Evolutionary conservation across 2,797 vertebrate genomes (phyloP).

Genomic region (Sphaeramia orbicularis): DNA sequence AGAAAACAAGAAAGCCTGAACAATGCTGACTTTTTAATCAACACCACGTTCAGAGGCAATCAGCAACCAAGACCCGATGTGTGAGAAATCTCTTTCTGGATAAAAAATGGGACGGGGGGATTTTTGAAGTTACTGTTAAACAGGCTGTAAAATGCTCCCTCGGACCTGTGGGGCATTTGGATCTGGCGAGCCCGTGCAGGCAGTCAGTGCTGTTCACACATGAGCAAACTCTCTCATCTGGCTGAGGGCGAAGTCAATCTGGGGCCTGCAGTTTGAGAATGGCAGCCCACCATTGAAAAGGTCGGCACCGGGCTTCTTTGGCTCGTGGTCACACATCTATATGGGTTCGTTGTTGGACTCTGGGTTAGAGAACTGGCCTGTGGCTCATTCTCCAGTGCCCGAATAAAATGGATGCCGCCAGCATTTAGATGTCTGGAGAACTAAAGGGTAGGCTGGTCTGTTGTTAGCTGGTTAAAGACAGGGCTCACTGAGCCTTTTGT

Average conservation of each 20-base stretch:
- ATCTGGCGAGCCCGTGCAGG: conserved; percentile 55
- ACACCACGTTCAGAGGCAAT: conserved; percentile 76
- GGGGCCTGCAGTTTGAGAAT: conserved; percentile 56
- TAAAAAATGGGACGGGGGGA: conserved; percentile 37
- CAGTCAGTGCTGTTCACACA: conserved; percentile 75
- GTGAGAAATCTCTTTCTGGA: conserved; percentile 70
- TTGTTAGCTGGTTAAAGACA: conserved; percentile 65
- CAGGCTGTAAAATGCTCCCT: conserved; percentile 82
- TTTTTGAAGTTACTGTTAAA: conserved; percentile 80
- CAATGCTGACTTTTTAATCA: conserved; percentile 83
- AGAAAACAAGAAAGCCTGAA: conserved; percentile 80
- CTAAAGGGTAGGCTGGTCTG: conserved; percentile 50
- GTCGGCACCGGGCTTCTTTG: conserved; percentile 49
- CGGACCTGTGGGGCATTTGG: conserved; percentile 68
- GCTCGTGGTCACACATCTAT: conserved; percentile 56
- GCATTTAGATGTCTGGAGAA: conserved; percentile 57
- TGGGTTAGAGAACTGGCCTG: conserved; percentile 49
- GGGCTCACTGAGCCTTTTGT: conserved; percentile 71
- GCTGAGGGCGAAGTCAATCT: conserved; percentile 72
- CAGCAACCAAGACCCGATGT: conserved; percentile 64
- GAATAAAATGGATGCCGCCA: conserved; percentile 37
- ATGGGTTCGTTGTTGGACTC: conserved; percentile 25
- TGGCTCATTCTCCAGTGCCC: conserved; percentile 24
- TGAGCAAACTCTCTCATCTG: conserved; percentile 76
- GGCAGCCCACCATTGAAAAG: conserved; percentile 68